Conservation (phyloP, 2,113 vertebrate genomes). For the Kryptolebias marmoratus region DNA sequence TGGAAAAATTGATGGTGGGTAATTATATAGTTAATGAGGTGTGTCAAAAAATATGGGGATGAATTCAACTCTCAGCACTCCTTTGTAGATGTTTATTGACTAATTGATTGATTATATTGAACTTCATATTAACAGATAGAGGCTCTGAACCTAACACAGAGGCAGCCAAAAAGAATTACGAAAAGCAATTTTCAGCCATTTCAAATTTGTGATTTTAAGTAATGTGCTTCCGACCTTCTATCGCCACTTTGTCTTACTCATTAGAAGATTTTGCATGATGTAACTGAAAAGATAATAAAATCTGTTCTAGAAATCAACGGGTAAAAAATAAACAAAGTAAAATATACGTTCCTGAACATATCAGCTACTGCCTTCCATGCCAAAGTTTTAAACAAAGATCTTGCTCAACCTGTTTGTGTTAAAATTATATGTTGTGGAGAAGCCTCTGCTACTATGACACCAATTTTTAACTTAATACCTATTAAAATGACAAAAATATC, state of each 20-base stretch:
- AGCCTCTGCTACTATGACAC: no score
- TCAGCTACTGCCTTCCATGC: no score
- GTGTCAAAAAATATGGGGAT: slow-evolving; percentile 45
- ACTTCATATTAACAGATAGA: slow-evolving; percentile 28
- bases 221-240: not conserved
- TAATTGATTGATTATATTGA: slow-evolving; percentile 58
- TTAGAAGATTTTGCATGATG: not conserved
- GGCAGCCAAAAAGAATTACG: slow-evolving; percentile 18
- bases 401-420: no score
- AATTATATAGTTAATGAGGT: slow-evolving; percentile 69
- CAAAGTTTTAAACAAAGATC: no score
- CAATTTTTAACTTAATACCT: no score
- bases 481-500: no score
- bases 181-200: slow-evolving; percentile 31
- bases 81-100: slow-evolving; percentile 42
- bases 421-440: no score
- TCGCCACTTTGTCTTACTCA: slow-evolving; percentile 3
- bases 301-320: not conserved
- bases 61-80: slow-evolving; percentile 41
- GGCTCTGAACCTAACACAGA: slow-evolving; percentile 12
- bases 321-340: no score
- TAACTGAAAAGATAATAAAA: not conserved
- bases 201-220: slow-evolving; percentile 15
- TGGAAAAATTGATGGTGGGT: slow-evolving; percentile 31
- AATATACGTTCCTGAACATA: no score